Evolutionary conservation across 2,113 vertebrate genomes (phyloP), one percentile per base, ranked within the genome.

Genomic region (Corythoichthys intestinalis): DNA sequence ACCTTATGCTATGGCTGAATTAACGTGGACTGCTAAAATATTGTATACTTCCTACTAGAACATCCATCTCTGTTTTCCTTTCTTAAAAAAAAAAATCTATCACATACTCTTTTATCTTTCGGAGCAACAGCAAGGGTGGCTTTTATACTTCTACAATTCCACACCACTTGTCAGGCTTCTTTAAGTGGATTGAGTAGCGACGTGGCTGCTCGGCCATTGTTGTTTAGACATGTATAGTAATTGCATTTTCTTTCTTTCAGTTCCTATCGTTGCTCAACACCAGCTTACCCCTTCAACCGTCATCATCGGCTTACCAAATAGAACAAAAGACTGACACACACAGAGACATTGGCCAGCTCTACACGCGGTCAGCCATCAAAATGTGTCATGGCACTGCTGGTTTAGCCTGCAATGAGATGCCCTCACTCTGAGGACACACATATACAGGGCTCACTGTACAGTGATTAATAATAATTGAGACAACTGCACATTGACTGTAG

Each of bases 151-250:
- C 71, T 70, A 53, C 70, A 72, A 75, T 85, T 67, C 69, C 71
- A 81, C 87, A 76, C 75, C 75, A 69, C 70, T 80, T 80, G 81
- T 79, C 77, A 74, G 77, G 78, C 71, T 72, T 70, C 77, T 76
- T 83, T 65, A 59, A 82, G 76, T 71, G 82, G 73, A 80, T 75
- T 71, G 70, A 77, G 74, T 77, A 69, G 70, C 54, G 46, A 76
- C 76, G 79, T 66, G 86, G 80, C 81, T 85, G 83, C 80, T 84
- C 75, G 72, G 74, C 85, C 41, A 87, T 89, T 88, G 87, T 88
- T 76, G 71, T 71, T 72, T 71, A 61, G 83, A 87, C 85, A 82
- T 83, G 78, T 84, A 75, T 84, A 82, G 87, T 88, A 88, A 88
- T 89, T 85, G 84, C 85, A 81, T 82, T 86, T 86, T 80, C 77